Evolutionary conservation across 2,888 invertebrate genomes (phyloP).

Genomic region (Trichogramma dendrolimi): DNA sequence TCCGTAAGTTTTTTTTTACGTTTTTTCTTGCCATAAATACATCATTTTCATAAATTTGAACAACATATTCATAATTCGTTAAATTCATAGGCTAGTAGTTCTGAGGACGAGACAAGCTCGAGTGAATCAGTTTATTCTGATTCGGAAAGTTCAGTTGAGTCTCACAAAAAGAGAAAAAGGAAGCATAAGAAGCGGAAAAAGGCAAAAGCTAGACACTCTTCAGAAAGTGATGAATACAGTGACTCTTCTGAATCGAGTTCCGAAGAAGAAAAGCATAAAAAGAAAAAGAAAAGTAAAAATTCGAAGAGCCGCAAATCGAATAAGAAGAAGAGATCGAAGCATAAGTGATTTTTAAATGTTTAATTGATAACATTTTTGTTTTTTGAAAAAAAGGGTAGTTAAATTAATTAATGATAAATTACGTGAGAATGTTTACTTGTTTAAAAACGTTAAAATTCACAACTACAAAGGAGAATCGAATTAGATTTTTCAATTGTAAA

Average conservation of each 20-base stretch:
- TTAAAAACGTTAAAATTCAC: too few relatives aligned
- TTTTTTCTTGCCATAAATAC: not conserved
- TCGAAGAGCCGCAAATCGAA: slow-evolving; percentile 64
- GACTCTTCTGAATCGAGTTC: slow-evolving; percentile 63
- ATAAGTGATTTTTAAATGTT: slow-evolving; percentile 50
- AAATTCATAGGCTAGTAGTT: slow-evolving; percentile 48
- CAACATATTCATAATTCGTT: not conserved
- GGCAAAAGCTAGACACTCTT: slow-evolving; percentile 55
- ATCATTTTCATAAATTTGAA: not conserved
- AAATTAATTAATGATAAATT: too few relatives aligned
- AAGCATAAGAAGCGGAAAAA: slow-evolving; percentile 63
- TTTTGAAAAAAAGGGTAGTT: too few relatives aligned
- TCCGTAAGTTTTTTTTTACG: slow-evolving; percentile 51
- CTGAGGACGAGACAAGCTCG: slow-evolving; percentile 54
- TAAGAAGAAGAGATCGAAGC: slow-evolving; percentile 70
- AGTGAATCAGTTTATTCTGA: slow-evolving; percentile 53
- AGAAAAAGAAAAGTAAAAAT: slow-evolving; percentile 64
- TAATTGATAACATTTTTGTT: not conserved
- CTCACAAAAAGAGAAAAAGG: slow-evolving; percentile 58
- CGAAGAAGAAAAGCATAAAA: slow-evolving; percentile 64
- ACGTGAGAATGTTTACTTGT: too few relatives aligned
- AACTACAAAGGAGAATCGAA: too few relatives aligned
- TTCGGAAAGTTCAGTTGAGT: slow-evolving; percentile 51
- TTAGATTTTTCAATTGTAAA: too few relatives aligned
- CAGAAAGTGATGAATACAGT: slow-evolving; percentile 63